Evolutionary conservation across 2,113 vertebrate genomes (phyloP).

Genomic region (Mormyrus lacerda): DNA sequence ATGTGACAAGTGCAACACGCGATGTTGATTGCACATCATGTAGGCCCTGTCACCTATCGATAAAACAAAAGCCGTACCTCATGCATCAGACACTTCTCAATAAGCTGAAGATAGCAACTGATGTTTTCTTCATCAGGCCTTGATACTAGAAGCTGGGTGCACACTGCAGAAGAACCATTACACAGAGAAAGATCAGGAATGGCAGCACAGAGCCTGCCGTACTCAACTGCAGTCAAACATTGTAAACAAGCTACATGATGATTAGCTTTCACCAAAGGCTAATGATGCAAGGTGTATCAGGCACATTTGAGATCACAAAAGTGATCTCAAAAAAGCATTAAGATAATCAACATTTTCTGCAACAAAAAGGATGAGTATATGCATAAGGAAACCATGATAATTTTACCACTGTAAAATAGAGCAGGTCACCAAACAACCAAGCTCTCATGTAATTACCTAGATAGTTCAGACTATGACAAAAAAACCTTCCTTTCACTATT

Average conservation of each 20-base stretch:
- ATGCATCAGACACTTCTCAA: slow-evolving; percentile 86
- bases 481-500: neutral
- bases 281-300: neutral
- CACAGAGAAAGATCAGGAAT: neutral
- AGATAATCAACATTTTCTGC: neutral
- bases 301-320: neutral
- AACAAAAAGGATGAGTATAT: neutral
- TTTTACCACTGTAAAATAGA: neutral
- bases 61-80: slow-evolving; percentile 53
- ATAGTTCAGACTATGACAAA: neutral
- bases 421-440: neutral
- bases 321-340: neutral
- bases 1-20: neutral
- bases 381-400: neutral
- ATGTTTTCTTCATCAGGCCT: slow-evolving; percentile 91
- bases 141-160: slow-evolving; percentile 86
- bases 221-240: neutral
- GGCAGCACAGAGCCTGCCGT: neutral
- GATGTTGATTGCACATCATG: neutral
- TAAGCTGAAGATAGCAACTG: slow-evolving; percentile 87
- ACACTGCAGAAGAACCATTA: slow-evolving; percentile 58
- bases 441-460: neutral
- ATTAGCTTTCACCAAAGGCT: neutral
- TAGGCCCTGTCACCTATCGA: neutral
- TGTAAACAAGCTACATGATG: neutral